These are phyloP conservation scores for Loriculus beryllinus DNA, from an alignment of 2,797 vertebrate species.

Conservation along the genomic window DNA sequence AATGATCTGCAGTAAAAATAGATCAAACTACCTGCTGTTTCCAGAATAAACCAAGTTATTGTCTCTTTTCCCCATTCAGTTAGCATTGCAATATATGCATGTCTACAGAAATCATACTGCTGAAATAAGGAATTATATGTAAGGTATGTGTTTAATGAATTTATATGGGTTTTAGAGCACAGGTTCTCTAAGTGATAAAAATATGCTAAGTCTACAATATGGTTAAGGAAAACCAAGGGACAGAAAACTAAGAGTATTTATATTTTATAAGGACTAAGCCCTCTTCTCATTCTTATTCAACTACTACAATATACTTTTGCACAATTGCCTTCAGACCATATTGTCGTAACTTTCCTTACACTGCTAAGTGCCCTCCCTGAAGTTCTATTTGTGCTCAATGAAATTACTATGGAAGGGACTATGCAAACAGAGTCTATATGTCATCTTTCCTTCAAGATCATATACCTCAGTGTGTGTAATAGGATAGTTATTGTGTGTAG, in stretches of 20 bases:
- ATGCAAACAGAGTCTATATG: neutral
- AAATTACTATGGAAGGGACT: neutral
- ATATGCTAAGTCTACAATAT: conserved; percentile 20
- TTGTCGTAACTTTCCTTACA: neutral
- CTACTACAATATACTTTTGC: neutral
- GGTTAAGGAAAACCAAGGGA: conserved; percentile 22
- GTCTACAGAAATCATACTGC: conserved; percentile 47
- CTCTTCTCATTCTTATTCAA: neutral
- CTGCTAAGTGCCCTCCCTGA: neutral
- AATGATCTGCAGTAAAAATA: conserved; percentile 79
- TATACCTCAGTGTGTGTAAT: neutral
- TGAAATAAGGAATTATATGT: conserved; percentile 53
- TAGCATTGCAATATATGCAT: conserved; percentile 42
- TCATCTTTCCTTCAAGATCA: neutral
- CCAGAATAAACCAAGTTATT: conserved; percentile 64
- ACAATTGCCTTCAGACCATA: neutral
- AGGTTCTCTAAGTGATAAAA: conserved; percentile 38
- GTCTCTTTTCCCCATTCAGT: conserved; percentile 67
- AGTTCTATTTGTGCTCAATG: neutral
- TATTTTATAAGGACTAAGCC: neutral
- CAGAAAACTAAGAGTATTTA: conserved; percentile 11
- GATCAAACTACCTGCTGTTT: conserved; percentile 73
- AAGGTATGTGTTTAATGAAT: neutral
- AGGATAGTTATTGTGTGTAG: neutral
- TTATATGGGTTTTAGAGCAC: neutral